Conservation (phyloP, 2,797 vertebrate genomes). For the Bovichtus variegatus region DNA sequence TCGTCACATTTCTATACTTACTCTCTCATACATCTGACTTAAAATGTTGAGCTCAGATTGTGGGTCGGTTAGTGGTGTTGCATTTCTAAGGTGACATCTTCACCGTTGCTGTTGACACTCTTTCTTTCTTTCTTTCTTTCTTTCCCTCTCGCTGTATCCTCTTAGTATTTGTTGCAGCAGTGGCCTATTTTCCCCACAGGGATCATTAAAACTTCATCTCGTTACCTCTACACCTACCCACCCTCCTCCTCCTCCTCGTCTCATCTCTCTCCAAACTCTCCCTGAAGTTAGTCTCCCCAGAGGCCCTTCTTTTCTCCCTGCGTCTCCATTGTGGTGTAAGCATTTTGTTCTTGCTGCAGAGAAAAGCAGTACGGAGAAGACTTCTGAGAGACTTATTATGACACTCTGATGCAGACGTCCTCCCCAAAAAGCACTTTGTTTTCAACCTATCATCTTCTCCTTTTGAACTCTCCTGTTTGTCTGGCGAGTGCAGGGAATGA, state of each 20-base stretch:
- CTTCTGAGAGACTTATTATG: constrained; percentile 54
- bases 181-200: constrained; percentile 75
- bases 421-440: constrained; percentile 14
- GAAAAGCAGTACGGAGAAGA: constrained; percentile 55
- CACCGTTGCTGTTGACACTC: constrained; percentile 5
- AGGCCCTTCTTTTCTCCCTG: constrained; percentile 53
- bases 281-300: constrained; percentile 74
- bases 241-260: constrained; percentile 55
- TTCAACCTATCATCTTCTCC: constrained; percentile 50
- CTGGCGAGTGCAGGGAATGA: constrained; percentile 7
- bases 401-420: constrained; percentile 44
- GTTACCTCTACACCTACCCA: constrained; percentile 71
- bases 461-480: constrained; percentile 48
- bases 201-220: constrained; percentile 77
- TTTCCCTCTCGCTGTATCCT: constrained; percentile 23
- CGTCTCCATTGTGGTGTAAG: constrained; percentile 66
- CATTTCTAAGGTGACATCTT: neutral
- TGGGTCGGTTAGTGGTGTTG: constrained; percentile 5
- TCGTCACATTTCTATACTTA: too few relatives aligned
- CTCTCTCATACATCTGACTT: neutral
- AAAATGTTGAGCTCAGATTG: neutral
- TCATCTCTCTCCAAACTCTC: constrained; percentile 68
- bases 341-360: constrained; percentile 76
- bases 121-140: too few relatives aligned
- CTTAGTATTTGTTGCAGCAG: constrained; percentile 57